Conservation (phyloP, 2,888 invertebrate species). For the Mimumesa dahlbomi region DNA sequence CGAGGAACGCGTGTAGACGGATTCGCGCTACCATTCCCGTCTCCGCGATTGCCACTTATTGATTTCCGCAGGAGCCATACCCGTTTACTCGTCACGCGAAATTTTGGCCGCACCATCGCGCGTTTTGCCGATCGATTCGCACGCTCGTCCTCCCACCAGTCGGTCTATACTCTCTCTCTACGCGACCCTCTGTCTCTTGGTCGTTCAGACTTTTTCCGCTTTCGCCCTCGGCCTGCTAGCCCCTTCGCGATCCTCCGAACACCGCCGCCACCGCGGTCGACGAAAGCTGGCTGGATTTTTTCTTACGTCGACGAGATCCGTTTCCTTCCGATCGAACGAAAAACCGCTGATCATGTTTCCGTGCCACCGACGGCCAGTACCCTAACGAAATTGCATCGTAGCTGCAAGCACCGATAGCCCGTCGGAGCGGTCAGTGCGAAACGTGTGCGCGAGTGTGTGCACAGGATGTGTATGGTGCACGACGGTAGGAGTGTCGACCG, state of each 20-base stretch:
- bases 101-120: conserved; percentile 65
- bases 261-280: no score
- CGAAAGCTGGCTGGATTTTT: no score
- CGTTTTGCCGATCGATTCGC: conserved; percentile 68
- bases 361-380: no score
- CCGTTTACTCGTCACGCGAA: conserved; percentile 67
- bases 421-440: background rate
- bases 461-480: background rate
- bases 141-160: conserved; percentile 60
- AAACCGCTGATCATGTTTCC: no score
- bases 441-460: conserved; percentile 11
- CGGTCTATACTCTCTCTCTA: conserved; percentile 34
- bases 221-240: background rate
- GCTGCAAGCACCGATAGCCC: no score
- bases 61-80: conserved; percentile 67
- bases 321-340: no score
- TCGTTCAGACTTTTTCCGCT: conserved; percentile 20
- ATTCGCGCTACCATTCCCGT: conserved; percentile 4
- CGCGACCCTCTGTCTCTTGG: conserved; percentile 30
- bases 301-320: no score
- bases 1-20: conserved; percentile 37
- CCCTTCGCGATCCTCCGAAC: background rate
- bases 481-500: conserved; percentile 6
- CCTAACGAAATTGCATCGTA: no score
- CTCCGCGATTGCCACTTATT: conserved; percentile 72